Evolutionary conservation across 2,113 vertebrate species (phyloP), one percentile per base, ranked within the genome.

Genomic region (Catharus bicknelli): DNA sequence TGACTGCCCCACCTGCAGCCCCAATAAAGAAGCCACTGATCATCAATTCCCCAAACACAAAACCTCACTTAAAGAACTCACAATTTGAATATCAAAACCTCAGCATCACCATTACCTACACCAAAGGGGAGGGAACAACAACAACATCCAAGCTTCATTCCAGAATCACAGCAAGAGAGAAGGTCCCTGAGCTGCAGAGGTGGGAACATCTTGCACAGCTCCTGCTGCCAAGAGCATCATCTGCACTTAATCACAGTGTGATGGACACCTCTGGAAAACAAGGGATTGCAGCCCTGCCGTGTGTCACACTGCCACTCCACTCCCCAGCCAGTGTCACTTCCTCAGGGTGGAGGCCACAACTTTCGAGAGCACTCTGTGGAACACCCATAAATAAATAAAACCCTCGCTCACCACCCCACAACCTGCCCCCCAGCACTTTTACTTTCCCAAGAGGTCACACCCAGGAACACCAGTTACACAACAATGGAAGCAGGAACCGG

Each of bases 201-300:
- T 18, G 77, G 75, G 85, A 83, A 85, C 89, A 90, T 22, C 67
- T 43, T 69, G 91, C 59, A 50, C 66, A 77, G n/a, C 91, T 88
- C 90, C 47, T 23, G 73, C 73, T 92, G 90, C 90, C 90, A 93
- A 72, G 63, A 27, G 61, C 86, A 88, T 86, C 87, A 57, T 45
- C 83, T 76, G 91, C 66, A 43, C 69, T 64, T 53, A 16, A 91
- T 40, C 85, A 58, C 6, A 22, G 40, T 43, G 1, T 1, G 47
- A 70, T 27, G 69, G 88, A 22, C 3, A 48, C 64, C 73, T 88
- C 2, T 57, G 40, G 54, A 51, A 75, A 83, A 79, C 61, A 48
- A 72, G 83, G 11, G 0, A 43, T 42, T 86, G 66, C 76, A 58
- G 79, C 64, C 64, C 14, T 1, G 25, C 1, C 66, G 1, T 27